Percentiles rank a stretch among this genome's conserved stretches.
phyloP scores from a whole-genome alignment of 1,140 invertebrate species.

The Tachypleus tridentatus region DNA sequence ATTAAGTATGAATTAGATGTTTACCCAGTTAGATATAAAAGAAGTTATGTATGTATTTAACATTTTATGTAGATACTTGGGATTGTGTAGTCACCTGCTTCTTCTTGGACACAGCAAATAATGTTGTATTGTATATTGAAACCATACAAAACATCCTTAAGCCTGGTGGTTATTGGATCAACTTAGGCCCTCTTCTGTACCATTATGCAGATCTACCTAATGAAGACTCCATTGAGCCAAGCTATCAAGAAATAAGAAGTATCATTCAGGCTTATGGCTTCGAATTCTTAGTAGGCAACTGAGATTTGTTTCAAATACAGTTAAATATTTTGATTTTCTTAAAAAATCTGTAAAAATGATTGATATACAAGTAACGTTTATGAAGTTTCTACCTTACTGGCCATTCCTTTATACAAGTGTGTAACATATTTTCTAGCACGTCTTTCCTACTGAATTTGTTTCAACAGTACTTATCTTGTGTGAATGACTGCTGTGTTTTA shows the following conservation, averaged over 20 bases:
- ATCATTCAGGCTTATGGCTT: conserved; percentile 82
- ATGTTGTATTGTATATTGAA: conserved; percentile 89
- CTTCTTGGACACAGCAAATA: conserved; percentile 96
- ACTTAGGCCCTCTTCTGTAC: conserved; percentile 85
- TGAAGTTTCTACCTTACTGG: too few relatives aligned
- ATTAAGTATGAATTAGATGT: not conserved
- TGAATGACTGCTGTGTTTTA: too few relatives aligned
- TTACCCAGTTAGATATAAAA: not conserved
- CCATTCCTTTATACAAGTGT: too few relatives aligned
- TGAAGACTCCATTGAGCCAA: conserved; percentile 87
- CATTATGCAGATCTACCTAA: conserved; percentile 82
- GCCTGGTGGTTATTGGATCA: conserved; percentile 58
- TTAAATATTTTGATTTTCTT: too few relatives aligned
- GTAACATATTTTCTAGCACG: too few relatives aligned
- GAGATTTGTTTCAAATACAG: too few relatives aligned
- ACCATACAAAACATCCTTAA: conserved; percentile 83
- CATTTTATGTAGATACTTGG: conserved; percentile 49
- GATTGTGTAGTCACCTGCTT: conserved; percentile 93
- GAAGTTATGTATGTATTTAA: not conserved
- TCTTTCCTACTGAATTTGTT: too few relatives aligned
- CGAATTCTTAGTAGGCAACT: conserved; percentile 52
- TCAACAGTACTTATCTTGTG: too few relatives aligned
- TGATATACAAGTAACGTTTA: too few relatives aligned
- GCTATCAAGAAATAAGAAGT: conserved; percentile 66
- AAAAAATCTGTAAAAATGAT: too few relatives aligned